phyloP scores from a whole-genome alignment of 2,888 invertebrate species.

The Phengaris arion region DNA sequence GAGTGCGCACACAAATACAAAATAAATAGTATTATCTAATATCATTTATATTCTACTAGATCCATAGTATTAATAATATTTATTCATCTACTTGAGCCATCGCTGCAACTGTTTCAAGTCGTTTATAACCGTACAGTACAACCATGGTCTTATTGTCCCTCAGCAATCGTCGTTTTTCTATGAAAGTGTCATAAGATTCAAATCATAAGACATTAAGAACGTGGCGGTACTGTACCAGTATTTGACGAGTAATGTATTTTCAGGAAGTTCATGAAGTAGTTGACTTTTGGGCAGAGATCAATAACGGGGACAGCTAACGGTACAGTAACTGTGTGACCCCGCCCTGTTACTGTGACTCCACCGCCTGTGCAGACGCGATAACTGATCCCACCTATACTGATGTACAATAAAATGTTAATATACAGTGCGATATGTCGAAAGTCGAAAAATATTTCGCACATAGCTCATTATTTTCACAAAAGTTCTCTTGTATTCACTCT shows the following conservation, averaged over 20 bases:
- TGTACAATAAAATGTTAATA: background rate
- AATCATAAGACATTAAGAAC: background rate
- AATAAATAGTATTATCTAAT: too few relatives aligned
- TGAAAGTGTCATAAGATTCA: too few relatives aligned
- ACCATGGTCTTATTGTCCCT: too few relatives aligned
- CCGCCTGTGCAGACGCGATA: constrained; percentile 7
- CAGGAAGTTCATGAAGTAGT: constrained; percentile 73
- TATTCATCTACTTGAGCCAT: too few relatives aligned
- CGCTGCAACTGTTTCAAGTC: too few relatives aligned
- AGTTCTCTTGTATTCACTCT: too few relatives aligned
- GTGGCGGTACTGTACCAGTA: background rate
- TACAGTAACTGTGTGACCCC: constrained; percentile 48
- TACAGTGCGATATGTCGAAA: background rate
- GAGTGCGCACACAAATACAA: too few relatives aligned
- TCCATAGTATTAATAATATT: background rate
- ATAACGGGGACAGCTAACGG: constrained; percentile 72
- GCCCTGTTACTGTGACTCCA: constrained; percentile 34
- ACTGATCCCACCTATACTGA: background rate
- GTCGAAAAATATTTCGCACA: background rate
- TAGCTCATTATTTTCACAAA: too few relatives aligned
- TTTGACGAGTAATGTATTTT: constrained; percentile 5
- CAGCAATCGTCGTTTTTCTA: too few relatives aligned
- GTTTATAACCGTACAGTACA: too few relatives aligned
- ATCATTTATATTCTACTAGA: too few relatives aligned
- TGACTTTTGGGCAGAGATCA: constrained; percentile 81